These are phyloP conservation scores for Lepidotrigona ventralis DNA, from an alignment of 1,140 invertebrate genomes.

Conservation along the genomic window DNA sequence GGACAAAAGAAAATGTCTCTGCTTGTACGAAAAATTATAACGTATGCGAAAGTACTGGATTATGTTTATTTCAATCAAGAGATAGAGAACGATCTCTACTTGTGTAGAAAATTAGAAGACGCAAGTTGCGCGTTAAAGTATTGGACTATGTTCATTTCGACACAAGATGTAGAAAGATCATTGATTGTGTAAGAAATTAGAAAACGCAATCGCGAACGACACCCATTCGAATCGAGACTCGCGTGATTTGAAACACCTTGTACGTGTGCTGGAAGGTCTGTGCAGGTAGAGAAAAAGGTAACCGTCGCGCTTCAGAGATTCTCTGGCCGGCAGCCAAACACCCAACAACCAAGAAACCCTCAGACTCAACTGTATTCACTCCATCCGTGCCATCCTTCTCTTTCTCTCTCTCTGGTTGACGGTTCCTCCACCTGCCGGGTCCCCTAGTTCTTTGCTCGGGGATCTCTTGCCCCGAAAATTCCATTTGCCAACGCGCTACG, in stretches of 20 bases:
- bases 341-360: constrained; percentile 71
- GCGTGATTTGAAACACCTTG: background rate
- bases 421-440: constrained; percentile 24
- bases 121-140: no score
- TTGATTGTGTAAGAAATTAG: no score
- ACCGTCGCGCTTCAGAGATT: constrained; percentile 68
- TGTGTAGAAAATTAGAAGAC: no score
- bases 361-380: constrained; percentile 65
- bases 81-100: background rate
- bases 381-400: constrained; percentile 57
- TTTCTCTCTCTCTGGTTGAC: background rate
- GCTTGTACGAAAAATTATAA: no score
- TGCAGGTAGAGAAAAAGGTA: constrained; percentile 63
- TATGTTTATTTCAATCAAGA: background rate
- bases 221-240: background rate
- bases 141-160: background rate
- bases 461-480: constrained; percentile 52
- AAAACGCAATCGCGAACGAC: background rate
- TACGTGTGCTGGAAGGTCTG: constrained; percentile 31
- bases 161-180: background rate
- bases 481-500: constrained; percentile 53
- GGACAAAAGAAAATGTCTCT: no score
- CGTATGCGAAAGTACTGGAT: no score
- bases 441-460: constrained; percentile 33
- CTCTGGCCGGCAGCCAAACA: constrained; percentile 70